These are phyloP conservation scores for Lycocorax pyrrhopterus DNA, from an alignment of 2,113 vertebrate genomes.

Conservation along the genomic window DNA sequence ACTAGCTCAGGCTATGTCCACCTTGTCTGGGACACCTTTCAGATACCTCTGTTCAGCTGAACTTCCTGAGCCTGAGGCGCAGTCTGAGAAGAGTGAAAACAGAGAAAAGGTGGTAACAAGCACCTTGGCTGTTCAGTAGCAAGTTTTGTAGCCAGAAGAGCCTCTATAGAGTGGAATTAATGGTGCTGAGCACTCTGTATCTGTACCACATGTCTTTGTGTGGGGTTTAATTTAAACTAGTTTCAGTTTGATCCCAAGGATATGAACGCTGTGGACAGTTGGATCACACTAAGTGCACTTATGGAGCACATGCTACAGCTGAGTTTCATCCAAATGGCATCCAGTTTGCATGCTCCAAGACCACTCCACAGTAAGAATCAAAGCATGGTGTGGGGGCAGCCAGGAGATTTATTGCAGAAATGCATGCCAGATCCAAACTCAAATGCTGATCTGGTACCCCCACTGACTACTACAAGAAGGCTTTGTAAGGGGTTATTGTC, in stretches of 20 bases:
- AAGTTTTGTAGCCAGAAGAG: not conserved
- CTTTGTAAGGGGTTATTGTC: slow-evolving; percentile 24
- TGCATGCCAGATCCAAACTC: not conserved
- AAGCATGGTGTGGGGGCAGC: not conserved
- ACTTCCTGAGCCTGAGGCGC: not conserved
- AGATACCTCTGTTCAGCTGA: not conserved
- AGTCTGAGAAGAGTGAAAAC: not conserved
- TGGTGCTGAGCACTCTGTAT: not conserved
- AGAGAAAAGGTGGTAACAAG: not conserved
- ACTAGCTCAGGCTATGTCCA: not conserved
- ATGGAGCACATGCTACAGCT: not conserved
- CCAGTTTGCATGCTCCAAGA: not conserved
- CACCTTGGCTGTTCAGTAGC: not conserved
- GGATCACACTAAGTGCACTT: not conserved
- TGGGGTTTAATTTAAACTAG: not conserved
- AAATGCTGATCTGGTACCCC: not conserved
- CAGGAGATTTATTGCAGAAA: not conserved
- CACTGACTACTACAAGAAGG: not conserved
- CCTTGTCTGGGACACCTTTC: not conserved
- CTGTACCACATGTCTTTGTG: not conserved
- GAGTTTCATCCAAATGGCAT: not conserved
- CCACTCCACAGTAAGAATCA: not conserved
- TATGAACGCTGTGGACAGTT: not conserved
- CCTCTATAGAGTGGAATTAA: not conserved
- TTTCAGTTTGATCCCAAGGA: not conserved